Conservation (phyloP, 2,797 vertebrate genomes). For the Cuniculus paca region DNA sequence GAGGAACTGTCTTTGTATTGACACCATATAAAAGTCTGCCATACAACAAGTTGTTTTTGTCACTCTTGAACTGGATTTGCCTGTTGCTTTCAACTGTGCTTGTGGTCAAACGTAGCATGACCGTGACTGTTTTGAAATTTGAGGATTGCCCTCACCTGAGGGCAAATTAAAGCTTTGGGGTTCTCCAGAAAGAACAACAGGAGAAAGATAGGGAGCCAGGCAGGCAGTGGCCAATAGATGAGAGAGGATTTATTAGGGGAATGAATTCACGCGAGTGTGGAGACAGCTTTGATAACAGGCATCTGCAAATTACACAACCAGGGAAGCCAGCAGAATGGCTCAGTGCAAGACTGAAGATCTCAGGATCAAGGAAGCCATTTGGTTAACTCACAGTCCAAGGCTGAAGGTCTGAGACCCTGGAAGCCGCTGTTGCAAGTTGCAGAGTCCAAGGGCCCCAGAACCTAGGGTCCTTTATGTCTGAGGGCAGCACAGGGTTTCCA, state of each 20-base stretch:
- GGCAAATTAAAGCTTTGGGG: constrained; percentile 12
- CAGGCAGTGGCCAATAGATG: background rate
- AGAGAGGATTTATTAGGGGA: background rate
- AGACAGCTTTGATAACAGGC: background rate
- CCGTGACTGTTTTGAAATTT: background rate
- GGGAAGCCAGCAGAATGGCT: background rate
- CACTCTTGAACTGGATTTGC: background rate
- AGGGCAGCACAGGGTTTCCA: background rate
- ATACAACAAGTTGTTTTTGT: background rate
- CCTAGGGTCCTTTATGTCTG: background rate
- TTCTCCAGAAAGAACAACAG: background rate
- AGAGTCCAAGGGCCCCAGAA: background rate
- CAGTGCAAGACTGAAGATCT: no score
- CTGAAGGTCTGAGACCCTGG: background rate
- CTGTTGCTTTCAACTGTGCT: background rate
- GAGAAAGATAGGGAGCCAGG: background rate
- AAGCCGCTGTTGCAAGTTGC: background rate
- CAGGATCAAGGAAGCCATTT: background rate
- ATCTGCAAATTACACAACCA: background rate
- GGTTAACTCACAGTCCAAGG: background rate
- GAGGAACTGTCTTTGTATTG: constrained; percentile 1
- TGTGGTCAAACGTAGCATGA: background rate
- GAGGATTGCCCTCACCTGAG: constrained; percentile 12
- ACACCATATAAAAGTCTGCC: background rate
- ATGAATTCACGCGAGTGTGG: background rate